Percentiles rank a stretch among this genome's conserved stretches.
Evolutionary conservation across 2,797 vertebrate species (phyloP).

Genomic region (Bufotes viridis): DNA sequence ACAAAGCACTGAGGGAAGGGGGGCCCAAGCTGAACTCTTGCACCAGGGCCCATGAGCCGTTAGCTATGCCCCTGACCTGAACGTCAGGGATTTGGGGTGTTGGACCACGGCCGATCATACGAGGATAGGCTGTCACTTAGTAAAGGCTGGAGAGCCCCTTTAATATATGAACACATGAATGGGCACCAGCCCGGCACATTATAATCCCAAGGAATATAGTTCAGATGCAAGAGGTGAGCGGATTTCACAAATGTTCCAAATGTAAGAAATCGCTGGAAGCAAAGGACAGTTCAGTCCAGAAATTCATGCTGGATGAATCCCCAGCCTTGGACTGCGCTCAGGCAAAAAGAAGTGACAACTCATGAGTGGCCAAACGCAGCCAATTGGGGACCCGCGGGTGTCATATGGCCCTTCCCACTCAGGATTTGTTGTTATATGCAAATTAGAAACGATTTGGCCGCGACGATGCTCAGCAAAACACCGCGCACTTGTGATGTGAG

Average conservation of each 20-base stretch:
- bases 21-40: no score
- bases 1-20: no score
- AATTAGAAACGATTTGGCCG: conserved; percentile 8
- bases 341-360: conserved; percentile 6
- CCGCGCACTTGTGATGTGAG: neutral
- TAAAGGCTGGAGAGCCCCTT: no score
- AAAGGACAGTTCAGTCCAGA: neutral
- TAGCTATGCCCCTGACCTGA: no score
- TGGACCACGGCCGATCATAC: no score
- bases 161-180: no score
- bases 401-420: conserved; percentile 19
- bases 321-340: neutral
- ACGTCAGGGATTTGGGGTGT: no score
- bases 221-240: neutral
- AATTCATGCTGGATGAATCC: conserved; percentile 18
- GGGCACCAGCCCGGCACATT: neutral
- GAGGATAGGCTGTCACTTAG: no score
- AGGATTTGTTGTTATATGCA: conserved; percentile 22
- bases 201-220: neutral
- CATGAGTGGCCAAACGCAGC: neutral
- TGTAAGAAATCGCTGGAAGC: conserved; percentile 15
- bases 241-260: conserved; percentile 23
- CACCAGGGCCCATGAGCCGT: no score
- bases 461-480: neutral
- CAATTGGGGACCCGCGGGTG: neutral